phyloP scores from a whole-genome alignment of 2,888 invertebrate genomes.

The Melitaea athalia region DNA sequence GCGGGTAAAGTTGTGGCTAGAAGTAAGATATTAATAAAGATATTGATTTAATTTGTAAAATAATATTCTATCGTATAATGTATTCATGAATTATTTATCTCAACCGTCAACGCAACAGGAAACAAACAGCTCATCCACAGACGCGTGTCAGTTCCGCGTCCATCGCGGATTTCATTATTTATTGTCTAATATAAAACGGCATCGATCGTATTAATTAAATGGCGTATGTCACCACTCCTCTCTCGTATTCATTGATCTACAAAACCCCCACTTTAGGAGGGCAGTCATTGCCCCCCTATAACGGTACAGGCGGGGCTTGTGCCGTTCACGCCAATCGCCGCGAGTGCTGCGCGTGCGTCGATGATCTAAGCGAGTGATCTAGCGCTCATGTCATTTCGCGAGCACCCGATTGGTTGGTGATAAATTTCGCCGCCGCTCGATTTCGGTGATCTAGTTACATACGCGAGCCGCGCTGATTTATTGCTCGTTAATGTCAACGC shows the following conservation, averaged over 20 bases:
- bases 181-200: conserved; percentile 28
- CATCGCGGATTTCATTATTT: conserved; percentile 27
- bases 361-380: conserved; percentile 80
- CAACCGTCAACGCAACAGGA: conserved; percentile 7
- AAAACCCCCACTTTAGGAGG: conserved; percentile 75
- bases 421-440: conserved; percentile 60
- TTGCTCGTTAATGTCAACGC: conserved; percentile 53
- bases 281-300: conserved; percentile 77
- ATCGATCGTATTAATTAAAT: conserved; percentile 68
- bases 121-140: conserved; percentile 4
- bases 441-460: conserved; percentile 68
- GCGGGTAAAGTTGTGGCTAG: too few species aligned
- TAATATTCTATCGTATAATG: conserved; percentile 1
- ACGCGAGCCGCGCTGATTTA: conserved; percentile 46
- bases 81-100: conserved; percentile 9
- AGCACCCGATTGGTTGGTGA: conserved; percentile 72
- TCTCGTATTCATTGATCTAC: conserved; percentile 59
- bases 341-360: conserved; percentile 63
- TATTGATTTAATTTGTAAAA: background rate
- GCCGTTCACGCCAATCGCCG: conserved; percentile 74
- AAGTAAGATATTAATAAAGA: background rate
- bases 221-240: conserved; percentile 72
- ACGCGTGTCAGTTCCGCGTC: conserved; percentile 20
- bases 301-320: conserved; percentile 79
- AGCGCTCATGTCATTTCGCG: conserved; percentile 78